Conservation (phyloP, 1,140 invertebrate species). For the Apis cerana region DNA sequence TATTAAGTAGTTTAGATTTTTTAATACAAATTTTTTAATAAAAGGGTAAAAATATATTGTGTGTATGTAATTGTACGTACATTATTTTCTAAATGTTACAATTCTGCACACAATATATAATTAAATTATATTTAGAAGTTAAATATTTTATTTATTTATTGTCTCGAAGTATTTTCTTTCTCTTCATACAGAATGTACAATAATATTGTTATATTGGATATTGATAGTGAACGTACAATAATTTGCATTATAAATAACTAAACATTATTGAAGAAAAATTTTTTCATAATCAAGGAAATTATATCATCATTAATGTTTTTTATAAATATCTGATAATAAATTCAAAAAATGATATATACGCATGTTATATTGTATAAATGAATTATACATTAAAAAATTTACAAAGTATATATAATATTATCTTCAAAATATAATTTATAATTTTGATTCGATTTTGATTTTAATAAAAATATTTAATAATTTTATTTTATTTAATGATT, state of each 20-base stretch:
- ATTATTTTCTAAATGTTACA: background rate
- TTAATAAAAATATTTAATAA: background rate
- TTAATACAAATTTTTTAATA: too few relatives aligned
- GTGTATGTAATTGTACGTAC: background rate
- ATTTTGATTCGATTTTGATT: background rate
- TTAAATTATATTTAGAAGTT: background rate
- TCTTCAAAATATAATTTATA: background rate
- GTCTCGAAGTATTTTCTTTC: conserved; percentile 51
- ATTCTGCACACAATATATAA: background rate
- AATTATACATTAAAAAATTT: background rate
- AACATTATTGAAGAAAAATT: conserved; percentile 1
- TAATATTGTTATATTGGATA: background rate
- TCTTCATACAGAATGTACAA: conserved; percentile 21
- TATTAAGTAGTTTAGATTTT: too few relatives aligned
- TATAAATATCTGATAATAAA: conserved; percentile 32
- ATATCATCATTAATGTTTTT: background rate
- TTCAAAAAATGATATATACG: background rate
- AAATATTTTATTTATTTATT: conserved; percentile 40
- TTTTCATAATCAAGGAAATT: conserved; percentile 11
- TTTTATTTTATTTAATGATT: too few relatives aligned
- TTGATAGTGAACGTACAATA: conserved; percentile 18
- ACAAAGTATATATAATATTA: background rate
- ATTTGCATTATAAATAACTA: background rate
- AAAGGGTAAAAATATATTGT: too few relatives aligned
- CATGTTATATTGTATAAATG: background rate